These are phyloP conservation scores for Microplitis demolitor DNA, from an alignment of 1,140 invertebrate species.

Conservation along the genomic window DNA sequence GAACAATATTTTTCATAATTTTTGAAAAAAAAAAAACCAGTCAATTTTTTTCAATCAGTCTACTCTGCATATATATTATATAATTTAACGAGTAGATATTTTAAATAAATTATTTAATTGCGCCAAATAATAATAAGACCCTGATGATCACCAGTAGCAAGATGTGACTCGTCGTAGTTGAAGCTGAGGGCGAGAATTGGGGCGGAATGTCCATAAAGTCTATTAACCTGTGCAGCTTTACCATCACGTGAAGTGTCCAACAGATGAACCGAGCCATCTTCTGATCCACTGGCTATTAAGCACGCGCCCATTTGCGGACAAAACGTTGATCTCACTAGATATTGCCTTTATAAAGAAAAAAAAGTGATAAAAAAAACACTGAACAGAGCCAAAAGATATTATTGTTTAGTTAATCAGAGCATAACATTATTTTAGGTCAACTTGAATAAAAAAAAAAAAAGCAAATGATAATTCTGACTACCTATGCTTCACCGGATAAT, in stretches of 20 bases:
- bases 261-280: conserved; percentile 86
- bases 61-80: background rate
- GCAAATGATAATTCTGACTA: conserved; percentile 26
- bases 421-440: background rate
- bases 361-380: conserved; percentile 17
- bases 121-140: conserved; percentile 89
- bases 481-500: conserved; percentile 63
- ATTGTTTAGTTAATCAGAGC: background rate
- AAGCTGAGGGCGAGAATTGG: conserved; percentile 84
- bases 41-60: too few species aligned
- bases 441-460: conserved; percentile 7
- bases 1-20: too few species aligned
- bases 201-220: conserved; percentile 82
- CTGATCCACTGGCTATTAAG: conserved; percentile 78
- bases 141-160: conserved; percentile 83
- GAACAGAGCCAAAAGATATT: conserved; percentile 4
- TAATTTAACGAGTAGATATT: too few species aligned
- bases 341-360: conserved; percentile 41
- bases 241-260: conserved; percentile 78
- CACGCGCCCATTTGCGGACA: conserved; percentile 69
- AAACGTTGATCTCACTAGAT: conserved; percentile 77
- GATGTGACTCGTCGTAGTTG: conserved; percentile 86
- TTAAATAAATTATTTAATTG: conserved; percentile 35
- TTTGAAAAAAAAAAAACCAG: too few species aligned
- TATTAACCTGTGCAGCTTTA: conserved; percentile 76